Evolutionary conservation across 2,113 vertebrate species (phyloP).

Genomic region (Isichthys henryi): DNA sequence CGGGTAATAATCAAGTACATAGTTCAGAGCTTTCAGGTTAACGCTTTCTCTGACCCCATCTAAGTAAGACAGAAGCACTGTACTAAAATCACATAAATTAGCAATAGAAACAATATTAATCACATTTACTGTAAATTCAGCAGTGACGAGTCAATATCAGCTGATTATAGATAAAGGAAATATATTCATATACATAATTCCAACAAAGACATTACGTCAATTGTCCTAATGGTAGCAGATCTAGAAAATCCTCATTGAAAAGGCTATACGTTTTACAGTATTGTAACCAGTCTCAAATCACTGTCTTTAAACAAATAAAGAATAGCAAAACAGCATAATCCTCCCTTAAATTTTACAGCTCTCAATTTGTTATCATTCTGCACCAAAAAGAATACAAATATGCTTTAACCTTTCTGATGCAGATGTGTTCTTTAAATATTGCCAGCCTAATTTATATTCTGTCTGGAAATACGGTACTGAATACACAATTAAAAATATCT

Average conservation of each 20-base stretch:
- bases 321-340: neutral
- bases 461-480: slow-evolving; percentile 31
- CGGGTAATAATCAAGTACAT: neutral
- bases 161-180: slow-evolving; percentile 11
- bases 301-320: neutral
- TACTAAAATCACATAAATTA: neutral
- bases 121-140: slow-evolving; percentile 18
- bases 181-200: neutral
- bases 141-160: neutral
- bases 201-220: slow-evolving; percentile 9
- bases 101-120: neutral
- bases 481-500: slow-evolving; percentile 25
- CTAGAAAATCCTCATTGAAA: slow-evolving; percentile 7
- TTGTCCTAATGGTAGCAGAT: neutral
- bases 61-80: neutral
- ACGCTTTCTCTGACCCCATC: neutral
- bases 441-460: slow-evolving; percentile 18
- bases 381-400: slow-evolving; percentile 7
- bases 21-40: neutral
- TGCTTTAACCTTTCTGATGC: slow-evolving; percentile 16
- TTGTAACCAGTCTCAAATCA: neutral
- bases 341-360: neutral
- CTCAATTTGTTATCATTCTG: neutral
- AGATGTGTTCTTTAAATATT: slow-evolving; percentile 32
- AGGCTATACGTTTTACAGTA: neutral